phyloP scores from a whole-genome alignment of 2,888 invertebrate species.

The Nysson spinosus region DNA sequence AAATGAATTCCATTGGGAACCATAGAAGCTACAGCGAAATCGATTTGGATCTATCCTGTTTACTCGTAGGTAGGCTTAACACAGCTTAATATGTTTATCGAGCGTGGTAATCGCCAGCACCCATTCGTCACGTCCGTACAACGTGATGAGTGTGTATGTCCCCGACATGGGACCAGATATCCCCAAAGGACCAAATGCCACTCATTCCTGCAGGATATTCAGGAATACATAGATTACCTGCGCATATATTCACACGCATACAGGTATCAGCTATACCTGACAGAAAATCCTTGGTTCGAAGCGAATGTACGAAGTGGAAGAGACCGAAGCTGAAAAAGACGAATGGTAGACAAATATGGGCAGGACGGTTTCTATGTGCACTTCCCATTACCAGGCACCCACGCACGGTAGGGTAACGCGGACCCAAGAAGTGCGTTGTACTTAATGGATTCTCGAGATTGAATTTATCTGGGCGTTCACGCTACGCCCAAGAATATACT shows the following conservation, averaged over 20 bases:
- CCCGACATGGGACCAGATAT: constrained; percentile 3
- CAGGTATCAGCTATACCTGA: constrained; percentile 13
- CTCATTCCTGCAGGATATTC: constrained; percentile 34
- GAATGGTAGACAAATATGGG: constrained; percentile 73
- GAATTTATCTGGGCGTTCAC: constrained; percentile 63
- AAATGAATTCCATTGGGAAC: constrained; percentile 35
- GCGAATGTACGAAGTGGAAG: constrained; percentile 26
- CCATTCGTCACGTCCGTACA: constrained; percentile 55
- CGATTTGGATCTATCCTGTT: constrained; percentile 51
- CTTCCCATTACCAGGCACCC: constrained; percentile 74
- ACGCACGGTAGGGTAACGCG: constrained; percentile 66
- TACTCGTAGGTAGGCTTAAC: constrained; percentile 46
- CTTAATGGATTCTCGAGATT: constrained; percentile 66
- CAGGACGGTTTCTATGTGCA: constrained; percentile 72
- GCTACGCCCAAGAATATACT: constrained; percentile 32
- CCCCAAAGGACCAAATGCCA: constrained; percentile 38
- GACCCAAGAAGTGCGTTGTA: constrained; percentile 58
- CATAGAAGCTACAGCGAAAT: constrained; percentile 40
- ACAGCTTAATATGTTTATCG: constrained; percentile 58
- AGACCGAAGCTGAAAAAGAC: constrained; percentile 61
- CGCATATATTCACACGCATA: constrained; percentile 3
- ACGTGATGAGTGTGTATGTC: constrained; percentile 44
- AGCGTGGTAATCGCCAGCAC: constrained; percentile 37
- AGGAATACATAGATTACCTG: constrained; percentile 28
- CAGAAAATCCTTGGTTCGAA: constrained; percentile 28